phyloP scores from a whole-genome alignment of 2,113 vertebrate genomes.

The Leucopternis melanops region DNA sequence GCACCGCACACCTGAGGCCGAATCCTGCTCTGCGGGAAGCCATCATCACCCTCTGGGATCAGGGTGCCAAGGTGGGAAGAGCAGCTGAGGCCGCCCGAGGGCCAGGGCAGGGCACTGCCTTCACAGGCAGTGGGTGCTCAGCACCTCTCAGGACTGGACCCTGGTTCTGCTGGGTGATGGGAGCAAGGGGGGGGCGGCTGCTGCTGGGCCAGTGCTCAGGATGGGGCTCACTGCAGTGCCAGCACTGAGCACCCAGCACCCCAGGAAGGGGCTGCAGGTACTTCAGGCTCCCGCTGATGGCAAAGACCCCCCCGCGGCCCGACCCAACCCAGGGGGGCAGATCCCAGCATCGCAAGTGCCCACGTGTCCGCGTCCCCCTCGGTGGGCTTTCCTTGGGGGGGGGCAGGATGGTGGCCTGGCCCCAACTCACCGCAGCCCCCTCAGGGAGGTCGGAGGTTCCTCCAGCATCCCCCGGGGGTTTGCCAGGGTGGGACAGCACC shows the following conservation, averaged over 20 bases:
- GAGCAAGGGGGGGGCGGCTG: not conserved
- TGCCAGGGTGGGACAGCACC: not conserved
- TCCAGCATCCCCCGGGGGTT: not conserved
- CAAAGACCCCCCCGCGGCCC: not conserved
- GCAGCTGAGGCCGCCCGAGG: not conserved
- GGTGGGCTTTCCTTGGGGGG: not conserved
- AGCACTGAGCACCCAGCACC: not conserved
- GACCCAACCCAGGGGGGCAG: not conserved
- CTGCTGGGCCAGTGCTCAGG: not conserved
- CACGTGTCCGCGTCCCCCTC: fast-evolving
- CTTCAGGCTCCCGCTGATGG: not conserved
- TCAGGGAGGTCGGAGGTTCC: not conserved
- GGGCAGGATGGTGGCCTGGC: no score
- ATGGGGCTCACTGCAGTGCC: not conserved
- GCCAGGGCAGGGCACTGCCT: not conserved
- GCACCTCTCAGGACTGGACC: not conserved
- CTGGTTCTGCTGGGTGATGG: not conserved
- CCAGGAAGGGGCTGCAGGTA: not conserved
- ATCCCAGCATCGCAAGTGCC: not conserved
- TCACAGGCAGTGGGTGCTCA: not conserved
- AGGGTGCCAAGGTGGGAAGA: not conserved
- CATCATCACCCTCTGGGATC: not conserved
- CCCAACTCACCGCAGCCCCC: not conserved
- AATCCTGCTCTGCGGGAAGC: not conserved
- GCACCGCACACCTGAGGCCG: not conserved